Base-by-base conservation (phyloP, 2,797 vertebrate species). In the Enteromius radiatus region DNA sequence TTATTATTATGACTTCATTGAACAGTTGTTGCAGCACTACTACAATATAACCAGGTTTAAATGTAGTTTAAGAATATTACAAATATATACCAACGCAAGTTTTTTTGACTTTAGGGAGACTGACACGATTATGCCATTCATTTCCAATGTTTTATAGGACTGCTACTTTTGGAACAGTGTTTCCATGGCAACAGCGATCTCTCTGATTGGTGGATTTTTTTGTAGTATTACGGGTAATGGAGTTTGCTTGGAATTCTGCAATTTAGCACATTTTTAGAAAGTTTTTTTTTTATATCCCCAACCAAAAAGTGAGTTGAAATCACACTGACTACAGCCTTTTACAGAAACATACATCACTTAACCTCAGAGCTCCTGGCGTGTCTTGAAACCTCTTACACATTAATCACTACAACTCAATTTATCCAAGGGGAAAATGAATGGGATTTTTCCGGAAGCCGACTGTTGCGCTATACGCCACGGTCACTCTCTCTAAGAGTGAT, bases 301-400 rank as follows among this genome's bases (percentile, higher is more conserved):
- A 6, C 41, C 41, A 14, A 45, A 45, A 14, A 45, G 41, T 2
- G 43, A 71, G 49, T 36, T 23, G 12, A 54, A 74, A 74, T 36
- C 71, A 9, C 12, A 10, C 49, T 23, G 12, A 75, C 49, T 56
- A 3, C 21, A 41, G 9, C 23, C 54, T 76, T 76, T 43, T 45
- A 61, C 54, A 11, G 56, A 43, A 76, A 61, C 36, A 61, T 43
- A 76, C 5, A 76, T 76, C 36, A 43, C 74, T 76, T 76, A 76
- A 76, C 36, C 54, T 76, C 23, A 15, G 59, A 33, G 23, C 61
- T 77, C 10, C 41, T 90, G 84, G 89, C 84, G 85, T 86, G 88
- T 89, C 87, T 86, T 78, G 26, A 64, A 76, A 47, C 38, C 75
- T 77, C 38, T 63, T 8, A n/a, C 56, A 63, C 56, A 77, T 64